These are phyloP conservation scores for Galbula dea DNA, from an alignment of 2,113 vertebrate species.

Conservation along the genomic window DNA sequence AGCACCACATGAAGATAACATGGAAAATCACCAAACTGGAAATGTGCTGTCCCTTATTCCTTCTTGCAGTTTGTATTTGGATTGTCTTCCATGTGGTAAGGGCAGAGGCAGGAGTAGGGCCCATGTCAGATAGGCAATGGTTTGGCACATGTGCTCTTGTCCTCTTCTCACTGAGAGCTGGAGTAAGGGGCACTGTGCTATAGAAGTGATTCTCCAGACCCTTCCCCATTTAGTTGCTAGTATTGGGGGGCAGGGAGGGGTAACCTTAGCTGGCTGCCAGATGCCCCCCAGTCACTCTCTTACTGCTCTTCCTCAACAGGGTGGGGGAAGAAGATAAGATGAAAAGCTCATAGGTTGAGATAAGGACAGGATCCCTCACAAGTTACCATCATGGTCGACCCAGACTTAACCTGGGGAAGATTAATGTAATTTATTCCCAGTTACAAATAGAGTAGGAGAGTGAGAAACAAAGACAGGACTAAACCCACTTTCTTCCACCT, in stretches of 20 bases:
- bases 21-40: background rate
- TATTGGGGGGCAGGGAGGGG: accelerated
- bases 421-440: background rate
- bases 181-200: background rate
- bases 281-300: accelerated
- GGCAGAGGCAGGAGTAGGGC: background rate
- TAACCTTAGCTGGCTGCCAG: background rate
- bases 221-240: background rate
- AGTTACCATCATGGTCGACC: background rate
- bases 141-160: accelerated
- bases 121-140: background rate
- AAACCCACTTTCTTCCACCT: background rate
- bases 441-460: background rate
- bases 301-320: background rate
- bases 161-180: background rate
- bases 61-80: background rate
- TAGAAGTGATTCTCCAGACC: background rate
- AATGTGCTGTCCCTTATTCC: background rate
- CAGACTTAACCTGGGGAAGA: background rate
- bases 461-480: background rate
- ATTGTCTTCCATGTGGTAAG: background rate
- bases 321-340: background rate
- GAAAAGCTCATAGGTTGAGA: background rate
- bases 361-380: background rate
- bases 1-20: background rate